These are phyloP conservation scores for Cheilosia variabilis DNA, from an alignment of 2,888 invertebrate genomes.

Conservation along the genomic window DNA sequence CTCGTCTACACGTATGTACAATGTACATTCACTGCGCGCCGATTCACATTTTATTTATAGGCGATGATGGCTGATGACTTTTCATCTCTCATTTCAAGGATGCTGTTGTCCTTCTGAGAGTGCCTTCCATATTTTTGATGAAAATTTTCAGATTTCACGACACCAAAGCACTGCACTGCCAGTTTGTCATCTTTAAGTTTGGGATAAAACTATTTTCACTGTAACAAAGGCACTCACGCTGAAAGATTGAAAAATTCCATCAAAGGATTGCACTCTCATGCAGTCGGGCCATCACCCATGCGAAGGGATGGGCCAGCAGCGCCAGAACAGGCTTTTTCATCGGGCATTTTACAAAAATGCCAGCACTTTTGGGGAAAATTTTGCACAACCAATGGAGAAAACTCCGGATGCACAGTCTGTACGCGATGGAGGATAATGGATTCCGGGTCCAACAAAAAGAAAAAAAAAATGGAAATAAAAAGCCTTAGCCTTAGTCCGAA, in stretches of 20 bases:
- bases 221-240: slow-evolving; percentile 44
- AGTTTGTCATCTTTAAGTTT: slow-evolving; percentile 21
- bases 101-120: slow-evolving; percentile 69
- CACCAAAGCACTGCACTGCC: slow-evolving; percentile 1
- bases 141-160: slow-evolving; percentile 33
- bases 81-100: slow-evolving; percentile 67
- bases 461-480: slow-evolving; percentile 27
- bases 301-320: slow-evolving; percentile 73
- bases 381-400: slow-evolving; percentile 17
- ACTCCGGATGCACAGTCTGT: slow-evolving; percentile 73
- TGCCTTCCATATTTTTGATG: slow-evolving; percentile 70
- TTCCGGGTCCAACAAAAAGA: slow-evolving; percentile 59
- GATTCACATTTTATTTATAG: slow-evolving; percentile 75
- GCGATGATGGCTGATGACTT: slow-evolving; percentile 69
- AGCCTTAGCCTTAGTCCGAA: slow-evolving; percentile 48
- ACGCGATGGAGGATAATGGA: slow-evolving; percentile 71
- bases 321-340: slow-evolving; percentile 59
- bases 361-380: slow-evolving; percentile 32
- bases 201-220: slow-evolving; percentile 5
- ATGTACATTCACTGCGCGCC: slow-evolving; percentile 69
- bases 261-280: slow-evolving; percentile 63
- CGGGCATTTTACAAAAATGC: slow-evolving; percentile 35
- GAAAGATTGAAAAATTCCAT: slow-evolving; percentile 45
- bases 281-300: slow-evolving; percentile 58
- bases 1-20: slow-evolving; percentile 45